These are phyloP conservation scores for Amphiprion percula DNA, from an alignment of 2,113 vertebrate genomes.

Conservation along the genomic window DNA sequence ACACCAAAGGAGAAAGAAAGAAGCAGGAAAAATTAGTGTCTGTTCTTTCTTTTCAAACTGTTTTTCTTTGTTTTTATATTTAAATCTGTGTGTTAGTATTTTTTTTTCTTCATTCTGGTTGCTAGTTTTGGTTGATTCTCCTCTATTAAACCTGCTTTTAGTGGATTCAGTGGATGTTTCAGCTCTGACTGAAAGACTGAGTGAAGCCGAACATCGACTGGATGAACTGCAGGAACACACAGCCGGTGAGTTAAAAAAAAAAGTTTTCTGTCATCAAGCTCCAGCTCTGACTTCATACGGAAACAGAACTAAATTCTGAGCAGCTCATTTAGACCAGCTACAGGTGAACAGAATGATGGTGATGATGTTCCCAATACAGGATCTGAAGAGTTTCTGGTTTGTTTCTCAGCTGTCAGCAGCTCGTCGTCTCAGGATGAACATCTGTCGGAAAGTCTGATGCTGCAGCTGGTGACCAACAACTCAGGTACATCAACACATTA, in stretches of 20 bases:
- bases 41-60: too few species aligned
- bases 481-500: not conserved
- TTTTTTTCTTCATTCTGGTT: too few species aligned
- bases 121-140: not conserved
- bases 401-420: slow-evolving; percentile 1
- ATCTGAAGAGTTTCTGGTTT: too few species aligned
- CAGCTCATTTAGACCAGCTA: too few species aligned
- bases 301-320: too few species aligned
- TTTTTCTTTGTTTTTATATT: too few species aligned
- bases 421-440: not conserved
- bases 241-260: slow-evolving; percentile 16
- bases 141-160: not conserved
- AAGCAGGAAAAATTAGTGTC: too few species aligned
- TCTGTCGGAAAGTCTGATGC: not conserved
- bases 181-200: not conserved
- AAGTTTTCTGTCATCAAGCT: not conserved
- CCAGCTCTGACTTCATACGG: too few species aligned
- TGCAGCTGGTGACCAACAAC: slow-evolving; percentile 13
- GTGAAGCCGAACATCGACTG: not conserved
- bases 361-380: too few species aligned
- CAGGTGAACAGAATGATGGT: too few species aligned
- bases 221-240: not conserved
- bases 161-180: not conserved
- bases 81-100: too few species aligned
- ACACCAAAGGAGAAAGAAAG: too few species aligned